Conservation (phyloP, 2,113 vertebrate genomes). For the Takifugu flavidus region DNA sequence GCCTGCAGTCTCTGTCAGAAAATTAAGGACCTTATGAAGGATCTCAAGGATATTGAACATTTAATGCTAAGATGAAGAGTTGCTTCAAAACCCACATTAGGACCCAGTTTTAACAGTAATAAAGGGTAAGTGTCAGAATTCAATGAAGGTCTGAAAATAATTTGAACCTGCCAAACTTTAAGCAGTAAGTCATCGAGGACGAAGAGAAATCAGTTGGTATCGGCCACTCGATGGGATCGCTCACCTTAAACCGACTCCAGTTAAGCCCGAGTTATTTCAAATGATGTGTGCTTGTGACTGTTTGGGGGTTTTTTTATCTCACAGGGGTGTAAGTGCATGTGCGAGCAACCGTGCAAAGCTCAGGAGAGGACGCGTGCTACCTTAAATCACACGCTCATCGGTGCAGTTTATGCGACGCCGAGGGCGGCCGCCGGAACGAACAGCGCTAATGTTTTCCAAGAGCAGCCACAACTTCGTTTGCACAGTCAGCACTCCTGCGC, state of each 20-base stretch:
- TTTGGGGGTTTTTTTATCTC: not conserved
- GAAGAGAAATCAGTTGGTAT: too few species aligned
- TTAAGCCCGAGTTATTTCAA: conserved; percentile 25
- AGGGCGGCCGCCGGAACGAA: conserved; percentile 19
- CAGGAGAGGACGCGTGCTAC: conserved; percentile 16
- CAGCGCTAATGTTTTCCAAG: conserved; percentile 29
- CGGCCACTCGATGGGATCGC: conserved; percentile 4
- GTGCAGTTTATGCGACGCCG: conserved; percentile 25
- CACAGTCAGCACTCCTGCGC: conserved; percentile 21
- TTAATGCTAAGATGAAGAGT: too few species aligned
- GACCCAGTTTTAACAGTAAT: too few species aligned
- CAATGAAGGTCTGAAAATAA: too few species aligned
- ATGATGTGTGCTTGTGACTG: conserved; percentile 4
- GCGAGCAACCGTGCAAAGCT: not conserved
- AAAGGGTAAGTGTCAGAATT: too few species aligned
- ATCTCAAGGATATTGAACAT: too few species aligned
- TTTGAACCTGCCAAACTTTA: too few species aligned
- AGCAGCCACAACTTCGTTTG: conserved; percentile 31
- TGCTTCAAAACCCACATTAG: too few species aligned
- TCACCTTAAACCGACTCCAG: conserved; percentile 16
- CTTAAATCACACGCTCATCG: conserved; percentile 46
- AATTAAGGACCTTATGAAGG: too few species aligned
- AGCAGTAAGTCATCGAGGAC: too few species aligned
- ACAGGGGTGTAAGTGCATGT: not conserved
- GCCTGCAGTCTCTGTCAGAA: too few species aligned